Evolutionary conservation across 2,797 vertebrate genomes (phyloP).

Genomic region (Alca torda): DNA sequence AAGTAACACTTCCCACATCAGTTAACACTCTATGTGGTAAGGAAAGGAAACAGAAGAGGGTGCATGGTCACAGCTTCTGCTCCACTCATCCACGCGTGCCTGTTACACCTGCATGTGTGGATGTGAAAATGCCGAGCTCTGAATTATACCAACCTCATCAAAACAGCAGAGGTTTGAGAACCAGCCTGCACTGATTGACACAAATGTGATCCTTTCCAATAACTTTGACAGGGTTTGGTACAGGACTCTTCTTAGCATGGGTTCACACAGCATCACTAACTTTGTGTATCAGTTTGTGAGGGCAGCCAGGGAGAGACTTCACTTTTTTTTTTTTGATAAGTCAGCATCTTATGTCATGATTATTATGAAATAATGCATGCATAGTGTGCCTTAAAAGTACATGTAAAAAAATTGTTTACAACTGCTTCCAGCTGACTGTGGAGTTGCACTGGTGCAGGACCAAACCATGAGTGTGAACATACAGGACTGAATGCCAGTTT

Average conservation of each 20-base stretch:
- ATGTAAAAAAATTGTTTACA: not conserved
- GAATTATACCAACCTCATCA: not conserved
- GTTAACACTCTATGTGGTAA: not conserved
- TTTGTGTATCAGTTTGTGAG: not conserved
- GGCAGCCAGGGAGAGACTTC: not conserved
- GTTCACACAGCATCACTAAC: not conserved
- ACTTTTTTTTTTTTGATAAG: not conserved
- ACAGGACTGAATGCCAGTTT: not conserved
- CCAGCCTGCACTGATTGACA: rapidly evolving
- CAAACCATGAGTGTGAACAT: not conserved
- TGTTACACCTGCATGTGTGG: not conserved
- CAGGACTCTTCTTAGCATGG: not conserved
- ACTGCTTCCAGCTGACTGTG: not conserved
- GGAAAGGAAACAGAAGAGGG: slow-evolving; percentile 9
- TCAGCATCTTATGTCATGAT: not conserved
- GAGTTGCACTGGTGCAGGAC: not conserved
- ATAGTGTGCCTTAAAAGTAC: not conserved
- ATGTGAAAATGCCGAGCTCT: not conserved
- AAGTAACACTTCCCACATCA: slow-evolving; percentile 20
- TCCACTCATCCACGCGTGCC: not conserved
- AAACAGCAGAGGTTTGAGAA: not conserved
- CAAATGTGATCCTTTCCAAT: not conserved
- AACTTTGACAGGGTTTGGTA: not conserved
- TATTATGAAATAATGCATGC: not conserved
- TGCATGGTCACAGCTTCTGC: not conserved